Conservation (phyloP, 2,888 invertebrate genomes). For the Melinopterus prodromus region DNA sequence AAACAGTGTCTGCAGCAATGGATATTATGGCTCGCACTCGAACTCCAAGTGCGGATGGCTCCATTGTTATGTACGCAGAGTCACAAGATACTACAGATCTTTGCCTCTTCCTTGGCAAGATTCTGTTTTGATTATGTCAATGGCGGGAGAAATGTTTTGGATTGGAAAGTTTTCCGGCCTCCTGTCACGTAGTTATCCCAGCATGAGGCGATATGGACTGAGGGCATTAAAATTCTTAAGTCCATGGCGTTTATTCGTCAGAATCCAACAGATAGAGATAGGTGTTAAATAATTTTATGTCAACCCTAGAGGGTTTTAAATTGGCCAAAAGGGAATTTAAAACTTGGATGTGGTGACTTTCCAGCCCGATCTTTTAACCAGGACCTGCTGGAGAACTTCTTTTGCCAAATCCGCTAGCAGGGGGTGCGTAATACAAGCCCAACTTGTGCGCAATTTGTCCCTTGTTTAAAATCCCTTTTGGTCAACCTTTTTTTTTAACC, state of each 20-base stretch:
- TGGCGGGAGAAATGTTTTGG: not conserved
- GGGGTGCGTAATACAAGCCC: not conserved
- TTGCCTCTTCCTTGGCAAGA: slow-evolving; percentile 11
- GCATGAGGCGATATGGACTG: not conserved
- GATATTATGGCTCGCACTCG: slow-evolving; percentile 24
- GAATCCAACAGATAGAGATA: too few species aligned
- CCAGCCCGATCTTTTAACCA: slow-evolving; percentile 27
- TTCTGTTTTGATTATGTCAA: slow-evolving; percentile 30
- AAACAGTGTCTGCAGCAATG: slow-evolving; percentile 40
- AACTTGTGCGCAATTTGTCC: not conserved
- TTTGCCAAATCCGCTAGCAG: slow-evolving; percentile 7
- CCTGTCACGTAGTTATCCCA: slow-evolving; percentile 10
- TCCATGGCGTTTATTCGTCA: not conserved
- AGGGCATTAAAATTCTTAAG: not conserved
- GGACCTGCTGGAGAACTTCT: slow-evolving; percentile 27
- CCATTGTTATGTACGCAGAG: not conserved
- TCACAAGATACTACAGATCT: slow-evolving; percentile 24
- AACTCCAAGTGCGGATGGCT: slow-evolving; percentile 7
- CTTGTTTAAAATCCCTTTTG: not conserved
- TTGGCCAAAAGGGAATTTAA: slow-evolving; percentile 4
- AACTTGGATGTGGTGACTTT: slow-evolving; percentile 7
- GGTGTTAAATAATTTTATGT: too few species aligned
- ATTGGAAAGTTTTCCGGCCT: not conserved
- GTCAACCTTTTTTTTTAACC: not conserved
- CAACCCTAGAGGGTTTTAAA: slow-evolving; percentile 25